phyloP scores from a whole-genome alignment of 2,113 vertebrate species.

The Odobenus rosmarus region DNA sequence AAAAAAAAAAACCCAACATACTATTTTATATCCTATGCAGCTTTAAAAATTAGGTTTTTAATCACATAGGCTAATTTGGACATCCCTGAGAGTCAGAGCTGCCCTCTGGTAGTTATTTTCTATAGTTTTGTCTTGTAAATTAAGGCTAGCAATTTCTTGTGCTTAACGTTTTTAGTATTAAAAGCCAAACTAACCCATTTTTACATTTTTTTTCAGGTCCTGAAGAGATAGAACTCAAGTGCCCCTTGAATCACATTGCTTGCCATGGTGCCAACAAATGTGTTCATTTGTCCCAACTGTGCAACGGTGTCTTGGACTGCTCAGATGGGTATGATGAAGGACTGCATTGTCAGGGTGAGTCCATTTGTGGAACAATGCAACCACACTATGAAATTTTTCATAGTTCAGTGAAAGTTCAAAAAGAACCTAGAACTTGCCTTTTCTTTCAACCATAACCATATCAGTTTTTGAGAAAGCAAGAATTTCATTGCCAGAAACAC shows the following conservation, averaged over 20 bases:
- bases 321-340: conserved; percentile 95
- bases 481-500: not conserved
- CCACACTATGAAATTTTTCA: not conserved
- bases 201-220: conserved; percentile 86
- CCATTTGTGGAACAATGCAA: not conserved
- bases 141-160: not conserved
- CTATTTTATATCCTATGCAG: not conserved
- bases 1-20: not conserved
- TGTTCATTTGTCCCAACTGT: conserved; percentile 96
- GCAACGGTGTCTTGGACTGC: conserved; percentile 94
- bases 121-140: not conserved
- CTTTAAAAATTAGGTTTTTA: not conserved
- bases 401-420: not conserved
- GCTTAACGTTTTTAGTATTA: not conserved
- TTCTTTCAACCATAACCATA: not conserved
- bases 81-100: not conserved
- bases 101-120: not conserved
- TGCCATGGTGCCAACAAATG: conserved; percentile 93
- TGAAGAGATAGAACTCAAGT: conserved; percentile 90
- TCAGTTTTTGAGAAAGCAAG: not conserved
- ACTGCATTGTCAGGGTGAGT: conserved; percentile 95
- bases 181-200: not conserved
- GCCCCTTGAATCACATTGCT: conserved; percentile 92
- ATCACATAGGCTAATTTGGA: not conserved
- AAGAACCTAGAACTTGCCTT: not conserved